A percentile compares a stretch with the other conserved stretches of the same genome.
Evolutionary conservation across 1,140 invertebrate genomes (phyloP).

Genomic region (Drosophila varians): DNA sequence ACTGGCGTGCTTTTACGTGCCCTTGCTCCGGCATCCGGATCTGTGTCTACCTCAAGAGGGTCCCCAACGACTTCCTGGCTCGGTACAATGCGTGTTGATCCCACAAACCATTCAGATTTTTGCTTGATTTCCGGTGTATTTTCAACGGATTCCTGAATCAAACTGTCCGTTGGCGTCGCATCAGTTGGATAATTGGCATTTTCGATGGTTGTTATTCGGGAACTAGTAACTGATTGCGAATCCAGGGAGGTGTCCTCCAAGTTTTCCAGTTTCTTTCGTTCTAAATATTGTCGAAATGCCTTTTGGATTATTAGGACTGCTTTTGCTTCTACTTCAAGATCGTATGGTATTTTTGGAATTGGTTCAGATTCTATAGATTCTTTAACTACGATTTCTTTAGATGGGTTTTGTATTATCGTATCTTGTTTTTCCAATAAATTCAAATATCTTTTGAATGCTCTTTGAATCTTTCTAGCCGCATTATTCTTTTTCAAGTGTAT

Average conservation of each 20-base stretch:
- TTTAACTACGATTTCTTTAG: background rate
- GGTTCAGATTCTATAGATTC: background rate
- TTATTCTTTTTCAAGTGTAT: background rate
- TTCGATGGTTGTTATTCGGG: slow-evolving; percentile 40
- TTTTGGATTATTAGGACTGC: slow-evolving; percentile 39
- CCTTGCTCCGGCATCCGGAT: slow-evolving; percentile 6
- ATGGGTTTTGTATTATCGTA: background rate
- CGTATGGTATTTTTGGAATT: background rate
- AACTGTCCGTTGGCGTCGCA: slow-evolving; percentile 16
- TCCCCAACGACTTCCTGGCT: slow-evolving; percentile 22
- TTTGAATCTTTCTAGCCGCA: slow-evolving; percentile 22
- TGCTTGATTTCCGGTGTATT: background rate
- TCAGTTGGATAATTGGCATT: slow-evolving; percentile 10
- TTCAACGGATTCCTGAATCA: slow-evolving; percentile 6
- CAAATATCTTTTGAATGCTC: slow-evolving; percentile 26
- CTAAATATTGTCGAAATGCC: slow-evolving; percentile 25
- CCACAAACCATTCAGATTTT: slow-evolving; percentile 66
- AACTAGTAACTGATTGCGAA: slow-evolving; percentile 29
- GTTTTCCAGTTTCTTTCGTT: slow-evolving; percentile 19
- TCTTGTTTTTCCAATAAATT: background rate
- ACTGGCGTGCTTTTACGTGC: slow-evolving; percentile 37
- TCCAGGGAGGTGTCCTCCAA: slow-evolving; percentile 21
- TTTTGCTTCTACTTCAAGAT: background rate
- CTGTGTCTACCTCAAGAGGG: slow-evolving; percentile 12
- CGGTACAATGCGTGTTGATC: slow-evolving; percentile 53